Percentiles rank a stretch among this genome's conserved stretches.
Conservation (phyloP, 1,140 invertebrate genomes). For the Diachasmimorpha longicaudata region DNA sequence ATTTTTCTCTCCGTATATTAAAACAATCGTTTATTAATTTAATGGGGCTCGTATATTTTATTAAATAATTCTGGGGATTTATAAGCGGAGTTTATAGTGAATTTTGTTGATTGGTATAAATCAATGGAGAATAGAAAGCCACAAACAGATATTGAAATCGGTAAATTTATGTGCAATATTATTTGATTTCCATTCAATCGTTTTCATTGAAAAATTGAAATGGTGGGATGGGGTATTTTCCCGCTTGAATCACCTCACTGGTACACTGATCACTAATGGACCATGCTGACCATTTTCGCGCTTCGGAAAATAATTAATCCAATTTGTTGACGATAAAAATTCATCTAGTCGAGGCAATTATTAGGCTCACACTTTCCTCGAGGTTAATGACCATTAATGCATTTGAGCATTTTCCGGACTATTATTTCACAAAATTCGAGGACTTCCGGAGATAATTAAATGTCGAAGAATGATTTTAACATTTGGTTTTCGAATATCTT, state of each 20-base stretch:
- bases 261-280: background rate
- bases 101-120: background rate
- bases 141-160: background rate
- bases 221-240: background rate
- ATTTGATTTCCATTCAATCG: background rate
- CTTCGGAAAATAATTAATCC: background rate
- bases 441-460: background rate
- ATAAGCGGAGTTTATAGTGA: background rate
- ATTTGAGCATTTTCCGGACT: background rate
- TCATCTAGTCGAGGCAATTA: background rate
- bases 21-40: background rate
- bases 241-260: background rate
- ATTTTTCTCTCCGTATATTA: no score
- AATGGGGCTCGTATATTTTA: background rate
- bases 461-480: no score
- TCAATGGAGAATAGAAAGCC: background rate
- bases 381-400: background rate
- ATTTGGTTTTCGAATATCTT: no score
- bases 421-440: background rate
- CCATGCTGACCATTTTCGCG: background rate
- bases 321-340: background rate
- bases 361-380: background rate
- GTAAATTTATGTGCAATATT: background rate
- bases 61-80: background rate
- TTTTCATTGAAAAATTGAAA: background rate